phyloP scores from a whole-genome alignment of 2,113 vertebrate genomes.

The Ailurus styani region DNA sequence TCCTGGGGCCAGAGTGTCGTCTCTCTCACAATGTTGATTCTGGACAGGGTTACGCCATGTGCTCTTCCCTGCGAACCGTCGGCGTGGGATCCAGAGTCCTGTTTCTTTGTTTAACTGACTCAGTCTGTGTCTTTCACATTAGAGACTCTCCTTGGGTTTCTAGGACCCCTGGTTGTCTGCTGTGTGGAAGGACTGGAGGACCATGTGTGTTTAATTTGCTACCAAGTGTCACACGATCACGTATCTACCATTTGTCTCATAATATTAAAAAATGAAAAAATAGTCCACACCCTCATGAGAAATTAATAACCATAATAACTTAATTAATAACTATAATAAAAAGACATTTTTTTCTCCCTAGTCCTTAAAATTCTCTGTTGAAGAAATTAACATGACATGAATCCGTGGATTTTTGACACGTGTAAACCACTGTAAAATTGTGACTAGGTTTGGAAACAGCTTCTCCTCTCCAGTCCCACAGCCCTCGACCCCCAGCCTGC shows the following conservation, averaged over 20 bases:
- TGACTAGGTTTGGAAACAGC: conserved; percentile 32
- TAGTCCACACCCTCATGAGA: neutral
- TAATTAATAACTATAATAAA: neutral
- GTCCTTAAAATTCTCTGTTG: neutral
- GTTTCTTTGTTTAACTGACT: conserved; percentile 9
- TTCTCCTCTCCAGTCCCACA: conserved; percentile 41
- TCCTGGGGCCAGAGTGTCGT: neutral
- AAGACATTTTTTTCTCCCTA: neutral
- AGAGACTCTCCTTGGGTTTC: neutral
- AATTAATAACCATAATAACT: neutral
- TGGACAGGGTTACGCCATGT: neutral
- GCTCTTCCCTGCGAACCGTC: neutral
- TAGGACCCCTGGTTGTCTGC: neutral
- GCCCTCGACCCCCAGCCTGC: conserved; percentile 41
- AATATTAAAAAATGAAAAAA: neutral
- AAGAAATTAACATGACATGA: conserved; percentile 52
- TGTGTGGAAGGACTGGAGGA: too few species aligned
- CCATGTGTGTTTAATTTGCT: neutral
- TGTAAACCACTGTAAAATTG: conserved; percentile 41
- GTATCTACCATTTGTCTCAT: neutral
- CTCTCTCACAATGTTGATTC: neutral
- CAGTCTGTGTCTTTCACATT: neutral
- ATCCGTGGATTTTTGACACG: conserved; percentile 38
- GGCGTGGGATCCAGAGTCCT: neutral
- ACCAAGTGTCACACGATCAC: neutral